These are phyloP conservation scores for Physocephala rufipes DNA, from an alignment of 2,888 invertebrate species.

Conservation along the genomic window DNA sequence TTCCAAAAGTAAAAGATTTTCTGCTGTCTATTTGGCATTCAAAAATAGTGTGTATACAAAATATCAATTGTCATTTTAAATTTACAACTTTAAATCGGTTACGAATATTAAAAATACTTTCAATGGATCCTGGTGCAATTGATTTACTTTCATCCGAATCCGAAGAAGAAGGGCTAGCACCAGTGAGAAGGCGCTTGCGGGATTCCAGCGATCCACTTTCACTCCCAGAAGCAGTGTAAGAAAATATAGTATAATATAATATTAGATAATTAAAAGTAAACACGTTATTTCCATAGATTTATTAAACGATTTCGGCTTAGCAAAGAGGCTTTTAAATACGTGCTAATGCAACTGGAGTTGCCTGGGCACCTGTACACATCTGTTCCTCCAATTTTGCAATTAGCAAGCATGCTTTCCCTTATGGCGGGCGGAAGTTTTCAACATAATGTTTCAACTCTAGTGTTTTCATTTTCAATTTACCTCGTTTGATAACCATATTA, in stretches of 20 bases:
- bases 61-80: too few relatives aligned
- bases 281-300: neutral
- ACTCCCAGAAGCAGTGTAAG: neutral
- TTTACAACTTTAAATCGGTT: too few relatives aligned
- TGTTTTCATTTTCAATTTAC: too few relatives aligned
- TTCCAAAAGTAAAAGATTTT: too few relatives aligned
- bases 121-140: too few relatives aligned
- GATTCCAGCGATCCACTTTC: slow-evolving; percentile 7
- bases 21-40: too few relatives aligned
- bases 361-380: neutral
- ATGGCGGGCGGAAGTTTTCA: neutral
- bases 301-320: neutral
- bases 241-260: neutral
- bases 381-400: neutral
- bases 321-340: neutral
- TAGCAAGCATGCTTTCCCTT: neutral
- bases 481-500: too few relatives aligned
- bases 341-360: neutral
- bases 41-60: too few relatives aligned
- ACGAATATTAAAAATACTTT: too few relatives aligned
- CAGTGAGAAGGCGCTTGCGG: too few relatives aligned
- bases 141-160: too few relatives aligned
- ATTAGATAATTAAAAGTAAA: neutral
- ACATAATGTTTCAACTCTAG: neutral
- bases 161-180: too few relatives aligned